Conservation (phyloP, 2,797 vertebrate genomes). For the Pangasius macronema region DNA sequence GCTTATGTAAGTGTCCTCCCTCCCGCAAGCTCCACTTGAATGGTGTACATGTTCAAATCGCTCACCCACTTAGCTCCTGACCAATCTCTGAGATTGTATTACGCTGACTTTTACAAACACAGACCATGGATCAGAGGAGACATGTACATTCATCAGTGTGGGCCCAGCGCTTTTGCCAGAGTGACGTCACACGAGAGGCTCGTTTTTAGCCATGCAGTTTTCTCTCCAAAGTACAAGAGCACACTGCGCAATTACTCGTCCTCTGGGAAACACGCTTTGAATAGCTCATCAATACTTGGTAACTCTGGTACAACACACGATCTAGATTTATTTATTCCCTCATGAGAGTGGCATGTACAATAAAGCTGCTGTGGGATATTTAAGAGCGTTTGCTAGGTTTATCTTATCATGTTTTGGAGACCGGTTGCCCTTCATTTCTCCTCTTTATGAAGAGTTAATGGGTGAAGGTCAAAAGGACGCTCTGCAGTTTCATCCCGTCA, state of each 20-base stretch:
- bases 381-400: conserved; percentile 37
- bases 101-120: conserved; percentile 62
- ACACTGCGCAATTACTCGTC: conserved; percentile 50
- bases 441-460: conserved; percentile 24
- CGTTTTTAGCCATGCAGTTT: conserved; percentile 44
- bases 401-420: conserved; percentile 37
- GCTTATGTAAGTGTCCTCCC: conserved; percentile 51
- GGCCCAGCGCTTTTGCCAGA: conserved; percentile 7
- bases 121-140: conserved; percentile 54
- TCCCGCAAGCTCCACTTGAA: conserved; percentile 49
- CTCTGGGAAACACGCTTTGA: conserved; percentile 56
- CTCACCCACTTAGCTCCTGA: conserved; percentile 56
- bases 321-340: conserved; percentile 55
- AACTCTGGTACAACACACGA: conserved; percentile 49
- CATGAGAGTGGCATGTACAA: conserved; percentile 41
- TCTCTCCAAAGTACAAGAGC: conserved; percentile 48
- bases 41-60: conserved; percentile 56
- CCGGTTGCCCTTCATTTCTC: conserved; percentile 1
- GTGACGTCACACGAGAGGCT: conserved; percentile 53
- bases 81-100: conserved; percentile 61
- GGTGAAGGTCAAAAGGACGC: not conserved
- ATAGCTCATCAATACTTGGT: conserved; percentile 60
- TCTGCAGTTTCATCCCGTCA: not conserved
- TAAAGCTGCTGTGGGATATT: conserved; percentile 46
- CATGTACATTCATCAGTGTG: conserved; percentile 61